Conservation (phyloP, 2,888 invertebrate genomes). For the Cheilosia soror region DNA sequence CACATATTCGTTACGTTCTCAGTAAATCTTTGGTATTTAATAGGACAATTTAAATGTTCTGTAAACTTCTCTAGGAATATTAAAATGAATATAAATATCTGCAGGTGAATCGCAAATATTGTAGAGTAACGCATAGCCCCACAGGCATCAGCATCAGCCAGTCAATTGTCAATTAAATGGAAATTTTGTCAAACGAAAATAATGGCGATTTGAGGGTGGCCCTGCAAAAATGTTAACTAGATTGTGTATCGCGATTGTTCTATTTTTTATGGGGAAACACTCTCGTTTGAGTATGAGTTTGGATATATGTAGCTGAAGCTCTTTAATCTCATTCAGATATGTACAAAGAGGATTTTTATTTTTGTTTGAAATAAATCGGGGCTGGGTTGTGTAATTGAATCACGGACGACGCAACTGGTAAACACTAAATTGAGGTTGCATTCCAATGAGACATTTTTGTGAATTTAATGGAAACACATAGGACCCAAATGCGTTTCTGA, state of each 20-base stretch:
- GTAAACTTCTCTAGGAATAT: neutral
- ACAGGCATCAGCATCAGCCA: neutral
- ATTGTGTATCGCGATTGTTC: slow-evolving; percentile 9
- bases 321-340: neutral
- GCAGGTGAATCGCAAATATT: neutral
- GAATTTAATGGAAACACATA: slow-evolving; percentile 6
- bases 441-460: neutral
- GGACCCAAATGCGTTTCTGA: neutral
- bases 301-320: too few relatives aligned
- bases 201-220: neutral
- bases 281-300: neutral
- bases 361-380: neutral
- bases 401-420: slow-evolving; percentile 14
- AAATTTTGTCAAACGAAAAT: slow-evolving; percentile 4
- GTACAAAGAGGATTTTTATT: neutral
- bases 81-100: neutral
- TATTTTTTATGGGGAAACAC: neutral
- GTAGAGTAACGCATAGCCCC: neutral
- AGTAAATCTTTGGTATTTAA: neutral
- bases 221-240: slow-evolving; percentile 1
- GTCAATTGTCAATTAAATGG: slow-evolving; percentile 1
- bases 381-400: slow-evolving; percentile 1
- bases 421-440: slow-evolving; percentile 18
- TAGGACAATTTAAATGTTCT: neutral
- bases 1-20: neutral